Evolutionary conservation across 2,888 invertebrate species (phyloP).

Genomic region (Petrolisthes manimaculis): DNA sequence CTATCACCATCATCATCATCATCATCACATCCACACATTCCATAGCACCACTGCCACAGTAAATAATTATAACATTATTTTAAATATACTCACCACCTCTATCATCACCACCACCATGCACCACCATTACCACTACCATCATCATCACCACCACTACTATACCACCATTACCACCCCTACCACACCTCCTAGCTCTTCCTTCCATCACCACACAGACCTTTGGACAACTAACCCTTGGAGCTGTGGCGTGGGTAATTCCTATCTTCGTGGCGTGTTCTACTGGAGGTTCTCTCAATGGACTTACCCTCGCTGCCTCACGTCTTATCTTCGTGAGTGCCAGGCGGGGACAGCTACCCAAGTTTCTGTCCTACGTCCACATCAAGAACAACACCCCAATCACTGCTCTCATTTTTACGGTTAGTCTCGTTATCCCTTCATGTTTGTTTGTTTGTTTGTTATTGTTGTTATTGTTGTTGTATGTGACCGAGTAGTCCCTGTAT

Average conservation of each 20-base stretch:
- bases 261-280: conserved; percentile 90
- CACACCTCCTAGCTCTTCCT: conserved; percentile 64
- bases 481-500: no score
- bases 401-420: conserved; percentile 77
- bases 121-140: no score
- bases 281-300: conserved; percentile 91
- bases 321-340: conserved; percentile 88
- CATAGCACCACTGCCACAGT: no score
- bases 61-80: no score
- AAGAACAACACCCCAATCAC: conserved; percentile 86
- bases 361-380: conserved; percentile 85
- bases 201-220: conserved; percentile 76
- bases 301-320: conserved; percentile 86
- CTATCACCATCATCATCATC: no score
- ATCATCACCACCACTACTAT: no score
- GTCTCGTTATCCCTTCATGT: conserved; percentile 66
- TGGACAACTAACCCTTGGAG: conserved; percentile 84
- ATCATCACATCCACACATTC: no score
- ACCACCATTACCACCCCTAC: neutral
- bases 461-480: no score
- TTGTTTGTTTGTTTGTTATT: no score
- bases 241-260: conserved; percentile 80
- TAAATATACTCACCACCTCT: no score
- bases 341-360: conserved; percentile 86
- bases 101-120: no score